A percentile compares a stretch with the other conserved stretches of the same genome.
Evolutionary conservation across 2,797 vertebrate genomes (phyloP).

Genomic region (Lophius americanus): DNA sequence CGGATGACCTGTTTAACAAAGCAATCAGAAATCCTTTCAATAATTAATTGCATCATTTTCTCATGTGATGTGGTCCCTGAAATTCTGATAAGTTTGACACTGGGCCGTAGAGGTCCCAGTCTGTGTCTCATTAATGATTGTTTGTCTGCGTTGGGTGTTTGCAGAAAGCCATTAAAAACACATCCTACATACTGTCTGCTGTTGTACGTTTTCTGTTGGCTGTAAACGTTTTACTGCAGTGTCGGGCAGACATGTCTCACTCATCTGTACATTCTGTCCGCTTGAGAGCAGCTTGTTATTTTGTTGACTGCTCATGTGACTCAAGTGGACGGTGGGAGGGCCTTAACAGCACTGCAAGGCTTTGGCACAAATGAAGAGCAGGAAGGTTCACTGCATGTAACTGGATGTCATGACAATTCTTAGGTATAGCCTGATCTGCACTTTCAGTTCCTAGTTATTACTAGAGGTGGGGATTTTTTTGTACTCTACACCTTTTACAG

Average conservation of each 20-base stretch:
- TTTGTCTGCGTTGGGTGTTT: neutral
- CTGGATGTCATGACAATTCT: slow-evolving; percentile 11
- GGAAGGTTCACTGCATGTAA: neutral
- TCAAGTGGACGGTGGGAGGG: neutral
- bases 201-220: neutral
- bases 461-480: too few relatives aligned
- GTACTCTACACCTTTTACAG: too few relatives aligned
- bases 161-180: neutral
- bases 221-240: neutral
- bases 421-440: neutral
- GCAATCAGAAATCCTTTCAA: neutral
- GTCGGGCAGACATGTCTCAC: too few relatives aligned
- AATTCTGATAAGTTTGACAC: neutral
- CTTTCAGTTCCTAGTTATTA: too few relatives aligned
- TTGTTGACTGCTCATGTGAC: slow-evolving; percentile 60
- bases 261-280: slow-evolving; percentile 16
- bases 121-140: accelerated
- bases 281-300: slow-evolving; percentile 46
- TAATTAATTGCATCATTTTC: neutral
- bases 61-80: slow-evolving; percentile 26
- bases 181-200: neutral
- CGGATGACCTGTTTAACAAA: slow-evolving; percentile 10
- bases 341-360: slow-evolving; percentile 11
- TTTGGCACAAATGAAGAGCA: slow-evolving; percentile 4
- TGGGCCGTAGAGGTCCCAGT: neutral